Conservation (phyloP, 37 sponge, comb jelly and placozoan species). For the Ianthella basta region DNA sequence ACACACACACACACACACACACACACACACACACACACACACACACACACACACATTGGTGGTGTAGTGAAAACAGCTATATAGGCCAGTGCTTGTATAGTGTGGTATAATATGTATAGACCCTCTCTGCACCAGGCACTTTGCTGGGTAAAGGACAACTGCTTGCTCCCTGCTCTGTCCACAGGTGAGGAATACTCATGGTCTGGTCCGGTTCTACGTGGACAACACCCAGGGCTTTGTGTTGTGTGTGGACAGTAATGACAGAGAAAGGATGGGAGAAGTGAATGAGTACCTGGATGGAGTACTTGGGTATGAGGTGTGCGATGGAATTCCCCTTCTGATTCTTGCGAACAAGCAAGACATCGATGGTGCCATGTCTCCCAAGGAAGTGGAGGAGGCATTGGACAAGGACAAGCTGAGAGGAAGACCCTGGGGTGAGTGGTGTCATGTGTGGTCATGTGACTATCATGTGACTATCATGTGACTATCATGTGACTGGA, state of each 20-base stretch:
- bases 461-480: too few species aligned
- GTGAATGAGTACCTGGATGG: not conserved
- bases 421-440: slow-evolving; percentile 18
- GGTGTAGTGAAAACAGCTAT: not conserved
- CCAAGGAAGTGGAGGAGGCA: not conserved
- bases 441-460: too few species aligned
- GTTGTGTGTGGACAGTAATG: slow-evolving; percentile 26
- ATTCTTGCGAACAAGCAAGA: slow-evolving; percentile 23
- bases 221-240: not conserved
- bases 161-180: too few species aligned
- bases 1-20: slow-evolving; percentile 26
- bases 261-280: slow-evolving; percentile 3
- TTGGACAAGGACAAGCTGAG: not conserved
- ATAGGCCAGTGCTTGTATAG: slow-evolving; percentile 52
- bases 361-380: not conserved
- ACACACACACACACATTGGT: not conserved
- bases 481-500: too few species aligned
- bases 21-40: slow-evolving; percentile 8
- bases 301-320: not conserved
- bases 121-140: not conserved
- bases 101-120: slow-evolving; percentile 61
- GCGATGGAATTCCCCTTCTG: not conserved
- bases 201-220: not conserved
- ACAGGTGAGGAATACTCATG: too few species aligned
- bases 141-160: not conserved